Percentiles rank a stretch among this genome's conserved stretches.
These are phyloP conservation scores for Schlechtendalia chinensis DNA, from an alignment of 1,140 invertebrate genomes.

Conservation along the genomic window DNA sequence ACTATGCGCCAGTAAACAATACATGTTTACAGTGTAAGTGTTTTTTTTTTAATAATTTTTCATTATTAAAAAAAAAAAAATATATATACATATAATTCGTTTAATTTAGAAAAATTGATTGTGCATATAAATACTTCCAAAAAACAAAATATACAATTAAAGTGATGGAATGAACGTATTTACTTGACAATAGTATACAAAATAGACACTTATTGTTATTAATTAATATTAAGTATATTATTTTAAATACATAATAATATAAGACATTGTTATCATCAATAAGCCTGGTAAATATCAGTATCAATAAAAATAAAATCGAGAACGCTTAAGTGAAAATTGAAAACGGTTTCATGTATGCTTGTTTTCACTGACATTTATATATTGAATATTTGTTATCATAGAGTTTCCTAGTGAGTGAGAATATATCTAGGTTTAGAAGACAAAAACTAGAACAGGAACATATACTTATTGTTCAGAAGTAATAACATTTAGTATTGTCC, in stretches of 20 bases:
- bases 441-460: slow-evolving; percentile 31
- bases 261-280: too few relatives aligned
- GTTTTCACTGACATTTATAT: background rate
- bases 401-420: background rate
- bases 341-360: background rate
- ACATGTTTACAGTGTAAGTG: slow-evolving; percentile 72
- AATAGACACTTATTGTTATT: too few relatives aligned
- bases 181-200: too few relatives aligned
- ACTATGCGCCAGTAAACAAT: slow-evolving; percentile 65
- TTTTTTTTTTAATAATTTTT: background rate
- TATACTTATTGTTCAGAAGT: slow-evolving; percentile 18
- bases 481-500: slow-evolving; percentile 42
- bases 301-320: background rate
- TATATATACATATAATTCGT: too few relatives aligned
- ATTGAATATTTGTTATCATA: background rate
- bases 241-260: too few relatives aligned
- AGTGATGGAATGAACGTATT: too few relatives aligned
- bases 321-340: background rate
- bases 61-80: background rate
- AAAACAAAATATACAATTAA: too few relatives aligned
- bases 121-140: too few relatives aligned
- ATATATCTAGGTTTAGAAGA: background rate
- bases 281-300: background rate
- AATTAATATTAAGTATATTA: too few relatives aligned
- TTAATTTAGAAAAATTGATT: too few relatives aligned